Conservation (phyloP, 2,888 invertebrate genomes). For the Lutraria lutraria region DNA sequence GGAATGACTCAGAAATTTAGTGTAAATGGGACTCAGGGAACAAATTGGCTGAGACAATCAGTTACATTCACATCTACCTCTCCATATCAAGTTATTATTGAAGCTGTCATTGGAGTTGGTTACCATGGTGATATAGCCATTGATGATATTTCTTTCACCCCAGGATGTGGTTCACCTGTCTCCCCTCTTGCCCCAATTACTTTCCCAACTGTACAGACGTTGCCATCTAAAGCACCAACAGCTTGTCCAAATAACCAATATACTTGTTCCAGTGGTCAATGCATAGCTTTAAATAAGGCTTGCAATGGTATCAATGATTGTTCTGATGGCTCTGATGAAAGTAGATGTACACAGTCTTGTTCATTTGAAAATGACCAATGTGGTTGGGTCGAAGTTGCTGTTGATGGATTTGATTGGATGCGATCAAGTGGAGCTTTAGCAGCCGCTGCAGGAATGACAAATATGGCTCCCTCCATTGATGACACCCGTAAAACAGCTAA, state of each 20-base stretch:
- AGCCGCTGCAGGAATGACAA: conserved; percentile 54
- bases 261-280: conserved; percentile 76
- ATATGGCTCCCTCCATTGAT: conserved; percentile 77
- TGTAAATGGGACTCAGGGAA: conserved; percentile 70
- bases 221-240: conserved; percentile 57
- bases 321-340: conserved; percentile 80
- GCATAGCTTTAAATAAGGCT: conserved; percentile 69
- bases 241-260: conserved; percentile 74
- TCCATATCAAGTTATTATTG: conserved; percentile 79
- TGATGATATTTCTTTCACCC: conserved; percentile 83
- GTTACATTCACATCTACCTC: conserved; percentile 64
- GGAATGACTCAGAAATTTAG: conserved; percentile 63
- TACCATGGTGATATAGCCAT: conserved; percentile 82
- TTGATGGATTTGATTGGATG: conserved; percentile 82
- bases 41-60: conserved; percentile 71
- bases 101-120: conserved; percentile 81
- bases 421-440: conserved; percentile 72
- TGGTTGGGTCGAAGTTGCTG: conserved; percentile 77
- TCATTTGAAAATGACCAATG: conserved; percentile 84
- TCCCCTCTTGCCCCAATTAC: conserved; percentile 57
- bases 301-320: conserved; percentile 83
- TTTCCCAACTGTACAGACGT: conserved; percentile 55
- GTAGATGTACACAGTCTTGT: conserved; percentile 77
- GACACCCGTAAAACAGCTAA: conserved; percentile 73
- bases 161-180: conserved; percentile 77